Evolutionary conservation across 2,113 vertebrate species (phyloP).

Genomic region (Cynoglossus semilaevis): DNA sequence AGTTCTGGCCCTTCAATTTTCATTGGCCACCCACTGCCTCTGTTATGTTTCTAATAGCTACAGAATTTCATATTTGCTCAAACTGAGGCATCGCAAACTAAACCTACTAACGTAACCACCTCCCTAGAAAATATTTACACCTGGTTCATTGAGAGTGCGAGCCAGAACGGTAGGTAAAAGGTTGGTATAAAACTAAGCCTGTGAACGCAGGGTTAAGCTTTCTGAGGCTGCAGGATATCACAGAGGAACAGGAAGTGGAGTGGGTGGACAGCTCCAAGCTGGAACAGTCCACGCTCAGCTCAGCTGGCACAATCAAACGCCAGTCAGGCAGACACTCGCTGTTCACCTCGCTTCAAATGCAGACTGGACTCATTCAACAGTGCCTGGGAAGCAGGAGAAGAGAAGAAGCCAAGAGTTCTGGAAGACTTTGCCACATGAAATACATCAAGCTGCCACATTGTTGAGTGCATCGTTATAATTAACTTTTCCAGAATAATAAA

Average conservation of each 20-base stretch:
- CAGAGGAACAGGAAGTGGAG: constrained; percentile 32
- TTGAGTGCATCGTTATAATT: not conserved
- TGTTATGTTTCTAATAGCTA: constrained; percentile 25
- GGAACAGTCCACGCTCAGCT: constrained; percentile 40
- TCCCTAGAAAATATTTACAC: no score
- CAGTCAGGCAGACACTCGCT: constrained; percentile 38
- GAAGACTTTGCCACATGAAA: constrained; percentile 17
- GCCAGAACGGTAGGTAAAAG: constrained; percentile 7
- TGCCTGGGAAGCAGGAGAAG: constrained; percentile 21
- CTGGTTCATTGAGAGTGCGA: no score
- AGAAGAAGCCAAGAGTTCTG: constrained; percentile 4
- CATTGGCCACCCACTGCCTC: no score
- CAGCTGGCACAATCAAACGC: constrained; percentile 35
- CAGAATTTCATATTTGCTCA: constrained; percentile 53
- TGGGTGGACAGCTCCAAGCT: constrained; percentile 56
- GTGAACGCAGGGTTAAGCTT: constrained; percentile 14
- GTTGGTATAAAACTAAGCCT: constrained; percentile 17
- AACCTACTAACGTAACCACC: no score
- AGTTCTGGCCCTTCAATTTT: no score
- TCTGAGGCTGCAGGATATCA: constrained; percentile 32
- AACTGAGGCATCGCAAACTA: constrained; percentile 47
- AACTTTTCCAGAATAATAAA: no score
- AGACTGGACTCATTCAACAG: constrained; percentile 42
- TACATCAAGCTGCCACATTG: not conserved
- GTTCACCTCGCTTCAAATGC: constrained; percentile 39